Percentiles rank a stretch among this genome's conserved stretches.
Evolutionary conservation across 2,797 vertebrate genomes (phyloP).

Genomic region (Oreonectes daqikongensis): DNA sequence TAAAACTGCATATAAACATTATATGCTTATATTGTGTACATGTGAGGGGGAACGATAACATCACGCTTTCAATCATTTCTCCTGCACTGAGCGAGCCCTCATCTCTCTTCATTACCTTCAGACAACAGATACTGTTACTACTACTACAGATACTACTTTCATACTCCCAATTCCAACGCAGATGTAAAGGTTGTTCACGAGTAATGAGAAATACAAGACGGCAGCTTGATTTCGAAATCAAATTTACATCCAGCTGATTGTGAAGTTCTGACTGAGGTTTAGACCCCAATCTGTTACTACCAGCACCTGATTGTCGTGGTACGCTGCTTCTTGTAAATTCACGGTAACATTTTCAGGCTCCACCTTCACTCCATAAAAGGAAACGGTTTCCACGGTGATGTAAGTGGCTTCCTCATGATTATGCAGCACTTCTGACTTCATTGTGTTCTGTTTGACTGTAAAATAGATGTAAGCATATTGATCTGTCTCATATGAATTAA

Average conservation of each 20-base stretch:
- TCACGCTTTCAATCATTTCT: too few relatives aligned
- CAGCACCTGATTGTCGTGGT: slow-evolving; percentile 81
- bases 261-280: slow-evolving; percentile 82
- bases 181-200: not conserved
- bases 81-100: too few relatives aligned
- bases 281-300: slow-evolving; percentile 74
- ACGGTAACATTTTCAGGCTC: slow-evolving; percentile 77
- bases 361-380: slow-evolving; percentile 80
- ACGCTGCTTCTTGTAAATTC: slow-evolving; percentile 77
- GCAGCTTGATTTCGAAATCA: not conserved
- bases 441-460: slow-evolving; percentile 74
- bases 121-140: too few relatives aligned
- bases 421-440: slow-evolving; percentile 82
- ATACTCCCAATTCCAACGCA: not conserved
- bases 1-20: too few relatives aligned
- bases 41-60: too few relatives aligned
- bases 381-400: slow-evolving; percentile 72
- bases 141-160: too few relatives aligned
- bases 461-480: slow-evolving; percentile 82
- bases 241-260: slow-evolving; percentile 79
- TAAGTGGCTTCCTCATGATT: slow-evolving; percentile 70
- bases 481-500: slow-evolving; percentile 79
- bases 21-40: too few relatives aligned
- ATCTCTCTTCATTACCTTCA: too few relatives aligned
- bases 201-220: not conserved